phyloP scores from a whole-genome alignment of 1,140 invertebrate genomes.

The Mesaphorura yosii region DNA sequence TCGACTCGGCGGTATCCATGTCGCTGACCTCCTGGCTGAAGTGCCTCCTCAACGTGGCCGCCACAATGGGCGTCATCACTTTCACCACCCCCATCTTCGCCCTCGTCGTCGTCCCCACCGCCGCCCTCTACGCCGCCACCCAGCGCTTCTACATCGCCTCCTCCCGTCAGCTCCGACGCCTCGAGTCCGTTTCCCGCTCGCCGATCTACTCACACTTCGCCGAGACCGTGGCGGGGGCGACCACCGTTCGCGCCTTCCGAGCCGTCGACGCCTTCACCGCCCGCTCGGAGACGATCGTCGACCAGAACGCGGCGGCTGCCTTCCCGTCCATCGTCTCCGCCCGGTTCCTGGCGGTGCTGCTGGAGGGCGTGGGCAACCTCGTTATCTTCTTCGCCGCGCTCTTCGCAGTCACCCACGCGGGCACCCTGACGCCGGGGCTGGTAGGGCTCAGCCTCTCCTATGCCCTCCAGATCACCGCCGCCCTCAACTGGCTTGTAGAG shows the following conservation, averaged over 20 bases:
- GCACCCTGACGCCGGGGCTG: background rate
- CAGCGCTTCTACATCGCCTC: conserved; percentile 24
- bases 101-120: conserved; percentile 9
- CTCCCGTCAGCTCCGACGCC: conserved; percentile 43
- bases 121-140: background rate
- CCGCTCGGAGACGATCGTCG: conserved; percentile 40
- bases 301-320: conserved; percentile 40
- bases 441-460: conserved; percentile 6
- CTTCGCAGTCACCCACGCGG: background rate
- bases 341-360: conserved; percentile 1
- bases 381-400: conserved; percentile 4
- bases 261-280: conserved; percentile 41
- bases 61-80: background rate
- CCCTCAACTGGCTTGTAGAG: conserved; percentile 5
- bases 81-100: conserved; percentile 3
- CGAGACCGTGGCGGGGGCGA: conserved; percentile 44
- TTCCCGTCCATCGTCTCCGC: background rate
- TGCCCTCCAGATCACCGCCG: conserved; percentile 3
- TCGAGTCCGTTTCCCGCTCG: conserved; percentile 44
- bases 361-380: conserved; percentile 2
- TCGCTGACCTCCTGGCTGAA: background rate
- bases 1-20: conserved; percentile 5
- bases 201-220: conserved; percentile 47
- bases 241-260: conserved; percentile 46
- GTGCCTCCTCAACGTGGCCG: conserved; percentile 4